A percentile compares a stretch with the other conserved stretches of the same genome.
These are phyloP conservation scores for Tetrapedia diversipes DNA, from an alignment of 2,888 invertebrate genomes.

Conservation along the genomic window DNA sequence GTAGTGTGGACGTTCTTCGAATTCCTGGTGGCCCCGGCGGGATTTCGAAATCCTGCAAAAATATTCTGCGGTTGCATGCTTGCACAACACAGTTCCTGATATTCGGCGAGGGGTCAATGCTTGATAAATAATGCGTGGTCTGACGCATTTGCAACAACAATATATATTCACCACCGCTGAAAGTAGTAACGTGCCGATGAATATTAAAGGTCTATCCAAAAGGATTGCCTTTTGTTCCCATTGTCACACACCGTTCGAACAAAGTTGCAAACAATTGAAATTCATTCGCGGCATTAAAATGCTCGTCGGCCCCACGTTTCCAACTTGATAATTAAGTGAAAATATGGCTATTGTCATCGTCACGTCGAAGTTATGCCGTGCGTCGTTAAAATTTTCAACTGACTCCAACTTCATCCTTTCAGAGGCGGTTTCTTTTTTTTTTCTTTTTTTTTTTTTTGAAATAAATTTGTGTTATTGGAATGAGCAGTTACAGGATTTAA, in stretches of 20 bases:
- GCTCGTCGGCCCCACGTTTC: not conserved
- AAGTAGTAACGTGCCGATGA: constrained; percentile 20
- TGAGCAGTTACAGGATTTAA: no score
- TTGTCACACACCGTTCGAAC: constrained; percentile 8
- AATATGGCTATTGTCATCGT: not conserved
- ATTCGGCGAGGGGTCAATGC: constrained; percentile 29
- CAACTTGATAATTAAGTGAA: not conserved
- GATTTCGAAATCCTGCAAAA: constrained; percentile 14
- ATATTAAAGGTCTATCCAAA: constrained; percentile 19
- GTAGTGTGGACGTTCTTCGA: constrained; percentile 4
- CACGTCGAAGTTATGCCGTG: no score
- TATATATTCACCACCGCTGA: constrained; percentile 19
- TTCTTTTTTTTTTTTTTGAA: no score
- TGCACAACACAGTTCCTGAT: constrained; percentile 25
- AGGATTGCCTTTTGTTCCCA: constrained; percentile 8
- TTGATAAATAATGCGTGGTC: constrained; percentile 34
- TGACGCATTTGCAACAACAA: constrained; percentile 32
- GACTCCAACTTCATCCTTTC: no score
- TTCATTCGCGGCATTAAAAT: not conserved
- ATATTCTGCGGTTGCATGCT: constrained; percentile 24
- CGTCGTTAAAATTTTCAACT: no score
- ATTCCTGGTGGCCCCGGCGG: not conserved
- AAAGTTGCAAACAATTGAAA: constrained; percentile 4
- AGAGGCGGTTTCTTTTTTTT: no score
- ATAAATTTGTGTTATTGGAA: no score